Percentiles rank a stretch among this genome's conserved stretches.
Conservation (phyloP, 2,113 vertebrate genomes). For the Poecilia latipinna region DNA sequence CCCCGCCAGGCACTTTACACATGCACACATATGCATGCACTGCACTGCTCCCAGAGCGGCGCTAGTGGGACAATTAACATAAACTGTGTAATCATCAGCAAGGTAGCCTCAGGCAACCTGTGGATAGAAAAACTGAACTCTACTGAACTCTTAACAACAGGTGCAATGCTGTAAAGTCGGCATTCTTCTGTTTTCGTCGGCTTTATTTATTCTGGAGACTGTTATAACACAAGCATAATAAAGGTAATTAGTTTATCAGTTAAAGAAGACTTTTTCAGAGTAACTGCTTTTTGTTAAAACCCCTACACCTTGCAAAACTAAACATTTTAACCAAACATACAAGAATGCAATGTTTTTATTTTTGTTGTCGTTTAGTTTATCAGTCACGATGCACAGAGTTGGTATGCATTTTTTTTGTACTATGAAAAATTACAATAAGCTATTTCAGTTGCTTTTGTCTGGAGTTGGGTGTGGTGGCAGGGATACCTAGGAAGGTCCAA, state of each 20-base stretch:
- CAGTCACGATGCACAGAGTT: neutral
- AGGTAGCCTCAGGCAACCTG: slow-evolving; percentile 12
- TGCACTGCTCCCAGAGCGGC: slow-evolving; percentile 22
- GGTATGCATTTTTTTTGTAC: neutral
- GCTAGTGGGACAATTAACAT: slow-evolving; percentile 14
- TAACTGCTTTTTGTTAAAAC: neutral
- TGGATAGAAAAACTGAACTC: slow-evolving; percentile 6
- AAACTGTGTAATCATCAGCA: slow-evolving; percentile 14
- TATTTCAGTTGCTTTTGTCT: neutral
- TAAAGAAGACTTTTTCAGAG: neutral
- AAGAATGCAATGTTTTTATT: no score
- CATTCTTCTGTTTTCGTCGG: neutral
- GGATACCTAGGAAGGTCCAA: neutral
- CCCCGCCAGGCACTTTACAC: neutral
- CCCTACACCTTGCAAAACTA: neutral
- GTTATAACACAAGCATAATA: neutral
- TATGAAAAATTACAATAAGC: neutral
- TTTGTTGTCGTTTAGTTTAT: neutral
- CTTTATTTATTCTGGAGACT: neutral
- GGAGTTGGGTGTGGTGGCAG: neutral
- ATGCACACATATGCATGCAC: slow-evolving; percentile 2
- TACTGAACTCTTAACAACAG: neutral
- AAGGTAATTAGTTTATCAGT: neutral
- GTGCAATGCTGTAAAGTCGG: neutral
- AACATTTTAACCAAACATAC: neutral